These are phyloP conservation scores for Mesaphorura yosii DNA, from an alignment of 1,140 invertebrate species.

Conservation along the genomic window DNA sequence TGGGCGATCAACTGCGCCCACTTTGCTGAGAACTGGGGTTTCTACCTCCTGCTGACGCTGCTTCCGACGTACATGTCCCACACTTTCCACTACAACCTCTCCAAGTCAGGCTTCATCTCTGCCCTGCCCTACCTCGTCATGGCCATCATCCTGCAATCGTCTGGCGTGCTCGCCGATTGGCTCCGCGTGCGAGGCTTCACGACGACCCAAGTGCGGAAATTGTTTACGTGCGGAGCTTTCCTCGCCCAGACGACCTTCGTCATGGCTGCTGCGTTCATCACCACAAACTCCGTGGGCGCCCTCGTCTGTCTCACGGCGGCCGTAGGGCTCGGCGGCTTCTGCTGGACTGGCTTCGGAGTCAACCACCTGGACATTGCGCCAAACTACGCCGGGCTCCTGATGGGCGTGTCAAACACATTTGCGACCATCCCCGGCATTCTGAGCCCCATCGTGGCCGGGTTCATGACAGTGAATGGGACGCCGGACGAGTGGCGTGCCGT, in stretches of 20 bases:
- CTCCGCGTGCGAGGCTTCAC: conserved; percentile 50
- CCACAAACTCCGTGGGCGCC: conserved; percentile 47
- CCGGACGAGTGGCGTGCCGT: conserved; percentile 66
- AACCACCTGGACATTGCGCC: conserved; percentile 80
- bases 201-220: conserved; percentile 46
- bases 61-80: conserved; percentile 82
- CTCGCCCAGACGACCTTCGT: conserved; percentile 71
- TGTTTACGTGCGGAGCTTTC: conserved; percentile 46
- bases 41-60: conserved; percentile 42
- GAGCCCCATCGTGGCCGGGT: conserved; percentile 64
- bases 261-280: conserved; percentile 57
- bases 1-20: conserved; percentile 84
- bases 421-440: conserved; percentile 78
- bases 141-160: conserved; percentile 61
- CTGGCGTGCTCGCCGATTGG: conserved; percentile 70
- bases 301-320: conserved; percentile 67
- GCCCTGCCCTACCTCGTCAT: conserved; percentile 77
- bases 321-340: conserved; percentile 75
- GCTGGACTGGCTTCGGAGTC: conserved; percentile 59
- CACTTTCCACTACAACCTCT: conserved; percentile 32
- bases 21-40: conserved; percentile 89
- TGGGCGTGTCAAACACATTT: conserved; percentile 79
- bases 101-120: conserved; percentile 64
- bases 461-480: conserved; percentile 56
- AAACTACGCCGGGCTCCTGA: conserved; percentile 64